Percentiles rank a stretch among this genome's conserved stretches.
Conservation (phyloP, 2,797 vertebrate genomes). For the Pantherophis alleghaniensis region DNA sequence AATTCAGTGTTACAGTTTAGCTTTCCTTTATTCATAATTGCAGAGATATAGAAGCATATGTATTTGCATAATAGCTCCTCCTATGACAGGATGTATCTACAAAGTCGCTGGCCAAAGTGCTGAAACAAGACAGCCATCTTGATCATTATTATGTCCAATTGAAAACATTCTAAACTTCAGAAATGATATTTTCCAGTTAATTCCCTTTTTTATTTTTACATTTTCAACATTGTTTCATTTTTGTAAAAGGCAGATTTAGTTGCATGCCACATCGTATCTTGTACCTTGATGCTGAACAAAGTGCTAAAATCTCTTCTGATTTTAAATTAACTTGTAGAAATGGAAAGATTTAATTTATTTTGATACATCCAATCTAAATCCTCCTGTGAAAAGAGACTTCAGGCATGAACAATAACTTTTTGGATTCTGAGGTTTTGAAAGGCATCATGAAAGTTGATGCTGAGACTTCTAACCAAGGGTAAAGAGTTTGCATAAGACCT, state of each 20-base stretch:
- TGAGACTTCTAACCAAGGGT: not conserved
- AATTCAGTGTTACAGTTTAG: not conserved
- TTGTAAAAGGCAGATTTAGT: not conserved
- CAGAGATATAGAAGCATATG: conserved; percentile 3
- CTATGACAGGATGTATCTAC: conserved; percentile 31
- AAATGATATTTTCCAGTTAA: not conserved
- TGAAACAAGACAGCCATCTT: conserved; percentile 74
- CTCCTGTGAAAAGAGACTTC: not conserved
- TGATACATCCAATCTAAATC: not conserved
- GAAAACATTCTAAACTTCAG: conserved; percentile 45
- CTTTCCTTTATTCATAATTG: not conserved
- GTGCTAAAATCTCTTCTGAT: not conserved
- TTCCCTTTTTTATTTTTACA: not conserved
- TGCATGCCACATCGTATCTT: not conserved
- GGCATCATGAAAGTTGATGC: conserved; percentile 31
- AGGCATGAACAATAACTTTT: conserved; percentile 28
- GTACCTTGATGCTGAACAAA: conserved; percentile 18
- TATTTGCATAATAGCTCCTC: conserved; percentile 28
- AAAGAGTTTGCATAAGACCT: not conserved
- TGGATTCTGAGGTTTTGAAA: conserved; percentile 33
- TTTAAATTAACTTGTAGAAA: conserved; percentile 10
- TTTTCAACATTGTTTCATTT: conserved; percentile 15
- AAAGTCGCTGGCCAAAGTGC: conserved; percentile 77
- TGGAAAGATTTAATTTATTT: conserved; percentile 13
- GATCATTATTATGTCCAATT: conserved; percentile 48